These are phyloP conservation scores for Psephotus haematonotus DNA, from an alignment of 2,113 vertebrate species.

Conservation along the genomic window DNA sequence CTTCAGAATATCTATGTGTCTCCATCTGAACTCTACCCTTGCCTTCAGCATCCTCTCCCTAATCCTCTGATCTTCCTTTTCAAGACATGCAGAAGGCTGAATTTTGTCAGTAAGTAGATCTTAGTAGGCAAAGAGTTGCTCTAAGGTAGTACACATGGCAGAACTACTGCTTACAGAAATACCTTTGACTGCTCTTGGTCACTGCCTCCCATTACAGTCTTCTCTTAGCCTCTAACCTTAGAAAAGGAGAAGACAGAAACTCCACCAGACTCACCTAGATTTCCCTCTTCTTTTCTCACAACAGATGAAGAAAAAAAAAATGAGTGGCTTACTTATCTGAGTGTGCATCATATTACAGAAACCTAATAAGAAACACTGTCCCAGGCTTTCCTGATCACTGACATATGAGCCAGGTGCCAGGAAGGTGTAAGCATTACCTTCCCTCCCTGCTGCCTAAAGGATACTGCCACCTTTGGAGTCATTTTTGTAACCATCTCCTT, in stretches of 20 bases:
- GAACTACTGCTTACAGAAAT: neutral
- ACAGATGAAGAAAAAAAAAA: neutral
- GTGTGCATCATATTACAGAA: conserved; percentile 53
- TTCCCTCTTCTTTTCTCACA: neutral
- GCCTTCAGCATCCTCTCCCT: neutral
- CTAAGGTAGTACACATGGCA: neutral
- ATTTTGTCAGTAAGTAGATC: neutral
- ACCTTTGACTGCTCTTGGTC: neutral
- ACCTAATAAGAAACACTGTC: conserved; percentile 55
- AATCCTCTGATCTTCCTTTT: neutral
- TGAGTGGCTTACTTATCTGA: conserved; percentile 1
- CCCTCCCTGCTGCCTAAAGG: neutral
- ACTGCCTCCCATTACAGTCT: neutral
- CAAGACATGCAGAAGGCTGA: neutral
- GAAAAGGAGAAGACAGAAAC: neutral
- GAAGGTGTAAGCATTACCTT: conserved; percentile 40
- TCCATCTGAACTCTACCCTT: neutral
- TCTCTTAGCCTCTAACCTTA: neutral
- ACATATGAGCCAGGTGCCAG: conserved; percentile 5
- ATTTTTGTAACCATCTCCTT: neutral
- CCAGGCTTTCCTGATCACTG: conserved; percentile 7
- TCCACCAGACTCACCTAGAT: neutral
- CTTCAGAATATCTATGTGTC: neutral
- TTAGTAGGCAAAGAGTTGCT: neutral
- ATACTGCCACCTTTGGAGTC: conserved; percentile 33